phyloP scores from a whole-genome alignment of 2,797 vertebrate genomes.

The Lindbergichthys nudifrons region DNA sequence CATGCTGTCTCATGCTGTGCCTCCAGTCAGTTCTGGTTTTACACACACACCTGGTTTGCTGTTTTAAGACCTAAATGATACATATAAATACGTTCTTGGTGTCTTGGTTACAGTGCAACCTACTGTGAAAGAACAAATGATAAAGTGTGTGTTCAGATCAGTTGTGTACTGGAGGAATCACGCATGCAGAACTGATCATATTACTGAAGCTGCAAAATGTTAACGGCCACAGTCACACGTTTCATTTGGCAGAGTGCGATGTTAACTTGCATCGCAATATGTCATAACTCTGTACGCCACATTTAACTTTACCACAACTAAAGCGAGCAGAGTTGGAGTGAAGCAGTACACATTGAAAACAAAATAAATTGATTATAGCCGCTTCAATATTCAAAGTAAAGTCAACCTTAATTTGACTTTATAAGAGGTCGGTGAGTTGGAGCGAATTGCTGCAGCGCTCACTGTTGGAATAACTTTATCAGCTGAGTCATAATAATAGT shows the following conservation, averaged over 20 bases:
- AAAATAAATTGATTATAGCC: background rate
- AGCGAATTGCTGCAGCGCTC: constrained; percentile 9
- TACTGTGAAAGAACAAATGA: background rate
- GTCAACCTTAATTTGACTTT: background rate
- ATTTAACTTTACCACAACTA: background rate
- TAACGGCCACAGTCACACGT: background rate
- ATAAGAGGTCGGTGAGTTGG: background rate
- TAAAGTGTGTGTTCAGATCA: background rate
- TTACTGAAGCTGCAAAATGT: background rate
- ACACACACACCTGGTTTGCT: constrained; percentile 23
- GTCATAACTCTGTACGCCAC: background rate
- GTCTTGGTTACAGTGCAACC: background rate
- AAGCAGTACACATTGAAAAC: background rate
- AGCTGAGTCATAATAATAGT: constrained; percentile 52
- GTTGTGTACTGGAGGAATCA: background rate
- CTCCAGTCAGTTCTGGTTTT: constrained; percentile 8
- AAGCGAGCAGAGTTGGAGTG: background rate
- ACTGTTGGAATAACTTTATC: constrained; percentile 32
- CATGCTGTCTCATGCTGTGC: constrained; percentile 22
- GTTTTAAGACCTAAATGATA: constrained; percentile 2
- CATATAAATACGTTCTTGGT: background rate
- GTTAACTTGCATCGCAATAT: background rate
- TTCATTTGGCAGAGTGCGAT: background rate
- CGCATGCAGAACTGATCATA: background rate
- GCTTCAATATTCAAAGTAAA: background rate